Evolutionary conservation across 2,113 vertebrate species (phyloP), one percentile per base, ranked within the genome.

Genomic region (Emydocephalus ijimae): DNA sequence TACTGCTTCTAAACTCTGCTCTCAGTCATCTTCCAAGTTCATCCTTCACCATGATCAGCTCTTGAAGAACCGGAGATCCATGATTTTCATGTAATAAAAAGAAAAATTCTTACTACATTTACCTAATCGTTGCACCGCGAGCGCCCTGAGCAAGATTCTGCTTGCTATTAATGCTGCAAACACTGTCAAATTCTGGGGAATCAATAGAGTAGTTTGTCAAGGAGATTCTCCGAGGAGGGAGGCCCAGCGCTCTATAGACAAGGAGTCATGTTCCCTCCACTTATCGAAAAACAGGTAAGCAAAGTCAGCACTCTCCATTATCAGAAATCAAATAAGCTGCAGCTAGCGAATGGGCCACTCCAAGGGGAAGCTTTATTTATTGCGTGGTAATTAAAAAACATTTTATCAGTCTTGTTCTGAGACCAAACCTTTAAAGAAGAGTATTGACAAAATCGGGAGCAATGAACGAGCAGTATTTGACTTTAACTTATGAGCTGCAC

Each of bases 21-120:
- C 95, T 96, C 93, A 93, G 88, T 89, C 96, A 96, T 94, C 95
- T 91, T 91, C 90, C 18, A 86, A 97, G 96, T 97, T 96, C 97
- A 98, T 98, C 97, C 97, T 96, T 98, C 91, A 97, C 96, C 95
- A 81, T 93, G 97, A 97, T 97, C 97, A 97, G 97, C 96, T 96
- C 96, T 90, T 9, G 48, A 90, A 97, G 98, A 98, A 98, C 98
- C 98, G 97, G 96, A 98, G 98, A 98, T 98, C 98, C 96, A 99
- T 99, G 99, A 99, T 99, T 99, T 98, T 96, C 98, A 99, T 99
- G 99, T 99, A 98, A 98, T 97, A 99, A 98, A 99, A 98, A 98
- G 99, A 99, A 99, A 99, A 3, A 11, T 26, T 61, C 24, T 61
- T 98, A 98, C 98, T 98, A 98, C 97, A 98, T 98, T 96, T 97